Evolutionary conservation across 2,797 vertebrate species (phyloP).

Genomic region (Glossophaga mutica): DNA sequence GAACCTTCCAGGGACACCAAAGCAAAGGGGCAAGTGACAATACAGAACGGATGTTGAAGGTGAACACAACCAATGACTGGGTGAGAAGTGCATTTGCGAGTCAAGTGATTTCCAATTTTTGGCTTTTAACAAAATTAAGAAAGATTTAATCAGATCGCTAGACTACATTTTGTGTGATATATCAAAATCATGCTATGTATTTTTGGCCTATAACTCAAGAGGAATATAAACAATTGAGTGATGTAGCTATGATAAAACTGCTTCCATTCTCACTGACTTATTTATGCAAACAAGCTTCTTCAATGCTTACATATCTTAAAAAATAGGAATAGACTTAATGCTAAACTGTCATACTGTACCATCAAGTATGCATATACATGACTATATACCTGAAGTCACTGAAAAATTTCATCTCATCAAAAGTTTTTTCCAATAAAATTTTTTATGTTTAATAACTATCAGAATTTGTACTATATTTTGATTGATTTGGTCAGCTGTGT

Average conservation of each 20-base stretch:
- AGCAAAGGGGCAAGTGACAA: not conserved
- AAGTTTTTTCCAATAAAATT: not conserved
- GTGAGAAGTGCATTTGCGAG: not conserved
- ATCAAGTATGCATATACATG: not conserved
- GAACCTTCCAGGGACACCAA: not conserved
- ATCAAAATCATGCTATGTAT: not conserved
- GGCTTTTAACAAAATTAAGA: not conserved
- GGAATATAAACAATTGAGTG: not conserved
- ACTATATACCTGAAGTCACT: not conserved
- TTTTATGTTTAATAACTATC: not conserved
- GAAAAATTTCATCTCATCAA: not conserved
- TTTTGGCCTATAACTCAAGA: not conserved
- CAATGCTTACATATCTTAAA: not conserved
- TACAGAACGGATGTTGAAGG: not conserved
- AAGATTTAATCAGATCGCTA: not conserved
- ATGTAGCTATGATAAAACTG: not conserved
- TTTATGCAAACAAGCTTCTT: not conserved
- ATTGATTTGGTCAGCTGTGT: not conserved
- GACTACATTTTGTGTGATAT: not conserved
- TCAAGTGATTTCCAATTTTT: not conserved
- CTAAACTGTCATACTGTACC: not conserved
- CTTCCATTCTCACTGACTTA: not conserved
- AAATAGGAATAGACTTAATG: not conserved
- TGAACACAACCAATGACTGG: not conserved
- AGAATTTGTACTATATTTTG: constrained; percentile 6